Percentiles rank a stretch among this genome's conserved stretches.
Evolutionary conservation across 1,140 invertebrate genomes (phyloP).

Genomic region (Hylaeus anthracinus): DNA sequence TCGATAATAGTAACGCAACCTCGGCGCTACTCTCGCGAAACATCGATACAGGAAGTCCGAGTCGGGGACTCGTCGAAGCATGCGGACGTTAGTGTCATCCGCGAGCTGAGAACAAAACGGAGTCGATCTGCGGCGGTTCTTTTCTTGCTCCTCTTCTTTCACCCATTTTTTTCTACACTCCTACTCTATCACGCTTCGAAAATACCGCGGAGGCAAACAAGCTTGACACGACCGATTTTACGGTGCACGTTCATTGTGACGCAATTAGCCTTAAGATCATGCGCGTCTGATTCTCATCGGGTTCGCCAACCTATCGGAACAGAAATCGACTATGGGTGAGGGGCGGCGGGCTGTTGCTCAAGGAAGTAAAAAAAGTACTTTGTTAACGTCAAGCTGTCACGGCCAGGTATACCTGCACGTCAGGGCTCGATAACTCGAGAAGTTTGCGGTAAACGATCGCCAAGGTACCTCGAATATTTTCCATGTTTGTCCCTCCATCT

Average conservation of each 20-base stretch:
- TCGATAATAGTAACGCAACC: neutral
- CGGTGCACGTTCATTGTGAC: slow-evolving; percentile 43
- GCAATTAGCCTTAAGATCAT: slow-evolving; percentile 66
- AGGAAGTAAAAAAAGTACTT: slow-evolving; percentile 47
- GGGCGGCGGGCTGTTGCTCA: slow-evolving; percentile 28
- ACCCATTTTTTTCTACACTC: neutral
- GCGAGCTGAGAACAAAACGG: slow-evolving; percentile 12
- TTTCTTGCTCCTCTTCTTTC: slow-evolving; percentile 15
- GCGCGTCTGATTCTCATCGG: slow-evolving; percentile 53
- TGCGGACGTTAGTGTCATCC: slow-evolving; percentile 54
- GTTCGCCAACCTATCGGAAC: neutral
- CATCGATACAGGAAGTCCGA: slow-evolving; percentile 63
- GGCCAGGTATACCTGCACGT: slow-evolving; percentile 35
- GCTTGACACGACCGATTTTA: slow-evolving; percentile 41
- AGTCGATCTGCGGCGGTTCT: slow-evolving; percentile 39
- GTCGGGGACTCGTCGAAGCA: slow-evolving; percentile 68
- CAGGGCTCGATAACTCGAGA: slow-evolving; percentile 29
- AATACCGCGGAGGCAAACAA: slow-evolving; percentile 26
- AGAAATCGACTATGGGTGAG: neutral
- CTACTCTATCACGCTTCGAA: neutral
- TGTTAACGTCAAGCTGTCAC: slow-evolving; percentile 62
- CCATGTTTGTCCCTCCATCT: slow-evolving; percentile 20
- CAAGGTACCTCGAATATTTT: slow-evolving; percentile 38
- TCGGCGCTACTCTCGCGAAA: slow-evolving; percentile 27
- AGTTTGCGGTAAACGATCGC: slow-evolving; percentile 56